Percentiles rank a stretch among this genome's conserved stretches.
Conservation (phyloP, 2,888 invertebrate genomes). For the Drosophila neonasuta region DNA sequence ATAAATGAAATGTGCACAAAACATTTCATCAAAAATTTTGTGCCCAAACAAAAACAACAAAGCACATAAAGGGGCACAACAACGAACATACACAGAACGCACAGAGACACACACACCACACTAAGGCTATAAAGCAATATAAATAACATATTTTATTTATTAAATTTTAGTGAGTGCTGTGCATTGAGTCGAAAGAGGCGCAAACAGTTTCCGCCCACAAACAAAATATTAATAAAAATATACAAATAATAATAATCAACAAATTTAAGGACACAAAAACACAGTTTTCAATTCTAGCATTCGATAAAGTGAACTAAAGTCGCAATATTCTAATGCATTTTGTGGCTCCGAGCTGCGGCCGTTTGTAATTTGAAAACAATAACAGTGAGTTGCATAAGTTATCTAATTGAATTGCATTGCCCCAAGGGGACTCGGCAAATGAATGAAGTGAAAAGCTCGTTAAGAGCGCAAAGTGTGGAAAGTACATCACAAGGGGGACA, state of each 20-base stretch:
- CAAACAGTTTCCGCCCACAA: constrained; percentile 52
- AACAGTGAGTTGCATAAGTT: constrained; percentile 67
- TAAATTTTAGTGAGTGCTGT: constrained; percentile 74
- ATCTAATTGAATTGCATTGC: constrained; percentile 62
- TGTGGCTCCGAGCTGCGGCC: constrained; percentile 55
- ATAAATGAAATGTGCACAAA: constrained; percentile 51
- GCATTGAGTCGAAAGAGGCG: constrained; percentile 67
- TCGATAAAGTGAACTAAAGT: constrained; percentile 3
- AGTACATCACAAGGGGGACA: background rate
- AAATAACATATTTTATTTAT: constrained; percentile 76
- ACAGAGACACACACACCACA: constrained; percentile 1
- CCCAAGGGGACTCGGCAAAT: constrained; percentile 23
- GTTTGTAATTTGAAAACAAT: constrained; percentile 29
- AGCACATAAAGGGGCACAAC: constrained; percentile 46
- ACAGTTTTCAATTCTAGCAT: constrained; percentile 11
- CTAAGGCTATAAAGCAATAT: constrained; percentile 70
- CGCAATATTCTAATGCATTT: constrained; percentile 66
- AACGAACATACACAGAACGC: constrained; percentile 1
- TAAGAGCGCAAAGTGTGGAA: constrained; percentile 28
- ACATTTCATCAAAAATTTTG: constrained; percentile 69
- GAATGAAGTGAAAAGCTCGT: constrained; percentile 70
- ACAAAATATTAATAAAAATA: constrained; percentile 11
- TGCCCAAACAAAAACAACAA: constrained; percentile 64
- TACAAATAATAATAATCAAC: constrained; percentile 13
- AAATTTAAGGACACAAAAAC: background rate